Percentiles rank a stretch among this genome's conserved stretches.
phyloP scores from a whole-genome alignment of 1,140 invertebrate genomes.

The Lordiphosa mommai region DNA sequence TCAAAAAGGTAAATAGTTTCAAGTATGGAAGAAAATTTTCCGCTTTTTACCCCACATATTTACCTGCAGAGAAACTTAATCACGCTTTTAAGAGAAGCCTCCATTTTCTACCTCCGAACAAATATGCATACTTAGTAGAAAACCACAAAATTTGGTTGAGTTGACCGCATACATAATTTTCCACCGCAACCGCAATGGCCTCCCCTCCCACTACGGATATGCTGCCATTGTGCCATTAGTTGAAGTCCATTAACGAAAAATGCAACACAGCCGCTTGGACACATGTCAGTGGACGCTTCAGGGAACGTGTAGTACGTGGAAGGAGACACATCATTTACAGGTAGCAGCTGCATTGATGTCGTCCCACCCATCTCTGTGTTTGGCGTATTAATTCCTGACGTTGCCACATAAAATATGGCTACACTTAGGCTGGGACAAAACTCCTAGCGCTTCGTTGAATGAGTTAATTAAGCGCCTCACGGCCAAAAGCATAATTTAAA shows the following conservation, averaged over 20 bases:
- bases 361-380: no score
- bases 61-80: no score
- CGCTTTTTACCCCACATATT: no score
- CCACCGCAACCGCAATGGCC: slow-evolving; percentile 20
- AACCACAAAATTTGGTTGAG: neutral
- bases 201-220: slow-evolving; percentile 20
- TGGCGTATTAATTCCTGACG: slow-evolving; percentile 54
- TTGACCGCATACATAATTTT: slow-evolving; percentile 25
- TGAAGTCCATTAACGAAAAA: slow-evolving; percentile 62
- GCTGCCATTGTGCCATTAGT: slow-evolving; percentile 54
- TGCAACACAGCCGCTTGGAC: slow-evolving; percentile 25
- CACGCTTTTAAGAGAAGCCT: no score
- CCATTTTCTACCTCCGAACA: slow-evolving; percentile 3
- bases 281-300: slow-evolving; percentile 12
- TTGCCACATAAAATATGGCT: slow-evolving; percentile 62
- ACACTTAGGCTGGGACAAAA: slow-evolving; percentile 26
- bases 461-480: slow-evolving; percentile 69
- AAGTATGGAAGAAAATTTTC: no score
- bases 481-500: slow-evolving; percentile 58
- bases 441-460: slow-evolving; percentile 36
- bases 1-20: no score
- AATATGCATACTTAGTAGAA: no score
- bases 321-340: slow-evolving; percentile 47
- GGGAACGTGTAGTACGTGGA: slow-evolving; percentile 1
- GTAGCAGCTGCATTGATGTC: slow-evolving; percentile 63